Conservation (phyloP, 2,113 vertebrate species). For the Neogale vison region DNA sequence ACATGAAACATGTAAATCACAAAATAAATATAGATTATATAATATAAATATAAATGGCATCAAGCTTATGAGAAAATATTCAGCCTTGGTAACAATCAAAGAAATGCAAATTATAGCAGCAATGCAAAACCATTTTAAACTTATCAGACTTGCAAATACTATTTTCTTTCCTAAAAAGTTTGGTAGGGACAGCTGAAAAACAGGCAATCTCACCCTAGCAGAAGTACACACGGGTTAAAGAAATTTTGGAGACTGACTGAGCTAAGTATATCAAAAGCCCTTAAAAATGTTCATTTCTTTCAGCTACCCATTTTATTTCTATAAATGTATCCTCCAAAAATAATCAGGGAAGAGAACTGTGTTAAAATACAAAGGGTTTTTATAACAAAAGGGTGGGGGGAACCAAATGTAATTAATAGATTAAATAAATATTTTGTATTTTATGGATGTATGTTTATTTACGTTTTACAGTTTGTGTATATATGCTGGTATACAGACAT, state of each 20-base stretch:
- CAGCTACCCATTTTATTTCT: neutral
- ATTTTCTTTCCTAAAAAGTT: neutral
- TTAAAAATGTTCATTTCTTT: neutral
- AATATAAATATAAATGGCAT: slow-evolving; percentile 7
- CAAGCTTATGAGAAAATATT: slow-evolving; percentile 28
- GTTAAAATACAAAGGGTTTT: slow-evolving; percentile 9
- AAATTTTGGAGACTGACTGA: neutral
- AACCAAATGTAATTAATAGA: neutral
- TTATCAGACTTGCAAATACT: slow-evolving; percentile 4
- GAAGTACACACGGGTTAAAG: neutral
- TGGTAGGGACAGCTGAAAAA: neutral
- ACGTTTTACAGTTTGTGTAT: neutral
- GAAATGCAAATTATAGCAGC: neutral
- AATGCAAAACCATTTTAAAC: neutral
- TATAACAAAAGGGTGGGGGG: neutral
- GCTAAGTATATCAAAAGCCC: neutral
- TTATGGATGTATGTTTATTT: neutral
- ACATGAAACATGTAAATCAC: neutral
- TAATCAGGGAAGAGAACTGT: neutral
- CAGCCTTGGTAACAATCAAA: neutral
- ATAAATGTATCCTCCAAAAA: neutral
- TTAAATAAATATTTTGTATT: slow-evolving; percentile 21
- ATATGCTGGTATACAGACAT: neutral
- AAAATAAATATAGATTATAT: neutral
- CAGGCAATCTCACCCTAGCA: neutral